Conservation (phyloP, 1,140 invertebrate species). For the Trichonephila clavata region DNA sequence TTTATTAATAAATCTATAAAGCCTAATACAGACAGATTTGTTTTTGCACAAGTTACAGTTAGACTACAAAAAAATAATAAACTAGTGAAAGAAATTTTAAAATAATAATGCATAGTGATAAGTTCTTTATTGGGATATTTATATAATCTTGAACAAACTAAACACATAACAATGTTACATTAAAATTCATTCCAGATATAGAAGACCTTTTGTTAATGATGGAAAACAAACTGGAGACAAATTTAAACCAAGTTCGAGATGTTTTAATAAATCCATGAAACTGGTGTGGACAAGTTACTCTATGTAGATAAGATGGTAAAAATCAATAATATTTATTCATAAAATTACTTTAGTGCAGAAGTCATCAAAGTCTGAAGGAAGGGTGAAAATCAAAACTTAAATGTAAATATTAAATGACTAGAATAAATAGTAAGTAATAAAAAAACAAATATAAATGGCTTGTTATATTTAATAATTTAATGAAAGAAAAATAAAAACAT, state of each 20-base stretch:
- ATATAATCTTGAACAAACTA: no score
- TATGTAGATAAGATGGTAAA: no score
- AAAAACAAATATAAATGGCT: background rate
- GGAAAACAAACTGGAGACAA: background rate
- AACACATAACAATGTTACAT: no score
- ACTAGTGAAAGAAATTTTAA: no score
- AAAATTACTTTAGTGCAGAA: background rate
- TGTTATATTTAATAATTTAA: background rate
- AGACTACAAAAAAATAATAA: no score
- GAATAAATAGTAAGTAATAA: background rate
- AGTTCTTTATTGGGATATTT: no score
- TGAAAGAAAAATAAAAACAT: background rate
- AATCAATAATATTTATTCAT: no score
- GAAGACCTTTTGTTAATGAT: background rate
- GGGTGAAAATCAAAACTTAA: background rate
- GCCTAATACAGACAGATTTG: no score
- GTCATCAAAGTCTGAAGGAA: background rate
- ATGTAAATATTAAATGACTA: background rate
- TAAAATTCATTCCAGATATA: slow-evolving; percentile 22
- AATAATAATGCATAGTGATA: no score
- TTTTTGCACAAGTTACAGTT: no score
- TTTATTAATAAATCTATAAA: no score
- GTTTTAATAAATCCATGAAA: background rate
- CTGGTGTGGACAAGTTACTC: no score
- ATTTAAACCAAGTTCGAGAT: background rate